Base-by-base conservation (phyloP, 1,140 invertebrate species). In the Probaryconus sp. region DNA sequence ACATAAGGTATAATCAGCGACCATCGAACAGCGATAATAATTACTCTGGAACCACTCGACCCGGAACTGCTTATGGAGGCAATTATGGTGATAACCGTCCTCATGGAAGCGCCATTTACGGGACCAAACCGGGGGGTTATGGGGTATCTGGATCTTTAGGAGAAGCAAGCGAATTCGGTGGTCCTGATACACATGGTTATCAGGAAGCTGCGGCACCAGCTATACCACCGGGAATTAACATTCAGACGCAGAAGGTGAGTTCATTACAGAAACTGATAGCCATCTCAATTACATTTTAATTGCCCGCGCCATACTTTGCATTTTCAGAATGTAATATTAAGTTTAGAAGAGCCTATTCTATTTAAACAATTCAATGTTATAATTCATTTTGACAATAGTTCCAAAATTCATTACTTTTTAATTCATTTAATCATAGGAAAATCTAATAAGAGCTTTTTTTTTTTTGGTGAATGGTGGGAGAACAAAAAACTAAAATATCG, bases 231-330 rank as follows among this genome's bases (percentile, higher is more conserved):
- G 56, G 53, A 24, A 30, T 70, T 16, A 83, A 85, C 42, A 73
- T 85, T 58, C 78, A 85, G 5, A 77, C 85, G 2, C 85, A 86
- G 53, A 86, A 86, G 72, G 85, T 83, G 18, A 40, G 20, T n/a
- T n/a, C n/a, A n/a, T n/a, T n/a, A 50, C 21, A 28, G 2, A 6
- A 28, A 1, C 9, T 1, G n/a, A 58, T 35, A 3, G 11, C 28
- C 17, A 38, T 60, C 55, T 37, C 7, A 4, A 5, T 37, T 14
- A 10, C 10, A 13, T 37, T 14, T 37, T 14, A 37, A 37, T 37
- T 31, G n/a, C n/a, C n/a, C n/a, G n/a, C n/a, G n/a, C n/a, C n/a
- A n/a, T n/a, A n/a, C n/a, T n/a, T n/a, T n/a, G n/a, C n/a, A n/a
- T n/a, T n/a, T n/a, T n/a, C n/a, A n/a, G n/a, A n/a, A n/a, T n/a